Evolutionary conservation across 2,797 vertebrate species (phyloP), one percentile per base, ranked within the genome.

Genomic region (Argya squamiceps): DNA sequence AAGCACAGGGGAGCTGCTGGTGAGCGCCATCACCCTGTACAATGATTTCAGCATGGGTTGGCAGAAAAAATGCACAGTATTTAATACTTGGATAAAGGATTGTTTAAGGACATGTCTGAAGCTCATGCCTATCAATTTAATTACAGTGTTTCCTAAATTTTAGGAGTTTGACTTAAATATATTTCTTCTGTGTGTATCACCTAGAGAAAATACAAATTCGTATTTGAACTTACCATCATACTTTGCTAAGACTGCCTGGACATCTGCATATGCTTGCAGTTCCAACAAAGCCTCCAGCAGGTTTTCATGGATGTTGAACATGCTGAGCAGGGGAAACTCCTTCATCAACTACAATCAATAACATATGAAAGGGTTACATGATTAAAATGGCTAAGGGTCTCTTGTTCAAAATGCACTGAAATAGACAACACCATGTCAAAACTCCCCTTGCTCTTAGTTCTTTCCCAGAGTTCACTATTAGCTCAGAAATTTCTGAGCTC

Each of bases 271-370:
- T 8, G 99, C 99, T 97, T 99, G 99, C 82, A 99, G 98, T 95
- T 99, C 99, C 95, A 99, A 97, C 75, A 99, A 98, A n/a, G 99
- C 99, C 98, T 99, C 99, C 97, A 99, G 98, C 92, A 99, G 98
- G 96, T 99, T 99, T 97, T 99, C 99, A 24, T 99, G 99, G 97
- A 99, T 99, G 96, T 99, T 99, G 98, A 99, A 99, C 99, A 99
- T 99, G 97, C 99, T 99, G 97, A 99, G 98, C 96, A 99, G 98
- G 97, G 99, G 99, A 97, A 99, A 99, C 98, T 99, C 99, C 98
- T 99, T 99, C 99, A 99, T 99, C 98, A 99, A 97, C 99, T 99
- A 98, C 96, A 98, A 98, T 53, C 37, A 92, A 8, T n/a, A 91
- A 92, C 14, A 98, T 98, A 97, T 97, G 95, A 98, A 97, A 86